Conservation (phyloP, 2,113 vertebrate species). For the Bungarus multicinctus region DNA sequence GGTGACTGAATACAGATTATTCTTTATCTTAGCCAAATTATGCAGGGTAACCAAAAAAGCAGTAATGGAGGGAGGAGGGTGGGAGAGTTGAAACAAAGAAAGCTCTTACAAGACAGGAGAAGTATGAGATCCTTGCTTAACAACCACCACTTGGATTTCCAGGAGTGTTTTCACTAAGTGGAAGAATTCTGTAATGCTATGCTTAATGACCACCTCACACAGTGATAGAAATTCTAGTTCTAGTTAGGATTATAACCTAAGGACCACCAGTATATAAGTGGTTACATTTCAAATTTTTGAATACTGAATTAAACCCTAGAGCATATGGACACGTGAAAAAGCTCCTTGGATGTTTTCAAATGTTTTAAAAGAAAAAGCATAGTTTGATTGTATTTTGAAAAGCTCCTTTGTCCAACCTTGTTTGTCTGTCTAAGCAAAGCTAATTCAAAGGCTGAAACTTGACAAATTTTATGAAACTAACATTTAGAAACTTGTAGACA, state of each 20-base stretch:
- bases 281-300: neutral
- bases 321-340: neutral
- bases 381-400: neutral
- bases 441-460: neutral
- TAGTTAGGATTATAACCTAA: neutral
- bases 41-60: neutral
- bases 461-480: neutral
- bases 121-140: neutral
- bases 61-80: neutral
- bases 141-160: neutral
- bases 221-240: neutral
- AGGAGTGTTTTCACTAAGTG: neutral
- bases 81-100: neutral
- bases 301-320: neutral
- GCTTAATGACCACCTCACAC: neutral
- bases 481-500: neutral
- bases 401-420: neutral
- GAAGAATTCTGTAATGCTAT: neutral
- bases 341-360: neutral
- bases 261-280: neutral
- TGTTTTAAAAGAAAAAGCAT: neutral
- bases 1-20: neutral
- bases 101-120: neutral
- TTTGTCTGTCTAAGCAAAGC: neutral
- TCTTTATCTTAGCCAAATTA: neutral